Conservation (phyloP, 2,113 vertebrate species). For the Boleophthalmus pectinirostris region DNA sequence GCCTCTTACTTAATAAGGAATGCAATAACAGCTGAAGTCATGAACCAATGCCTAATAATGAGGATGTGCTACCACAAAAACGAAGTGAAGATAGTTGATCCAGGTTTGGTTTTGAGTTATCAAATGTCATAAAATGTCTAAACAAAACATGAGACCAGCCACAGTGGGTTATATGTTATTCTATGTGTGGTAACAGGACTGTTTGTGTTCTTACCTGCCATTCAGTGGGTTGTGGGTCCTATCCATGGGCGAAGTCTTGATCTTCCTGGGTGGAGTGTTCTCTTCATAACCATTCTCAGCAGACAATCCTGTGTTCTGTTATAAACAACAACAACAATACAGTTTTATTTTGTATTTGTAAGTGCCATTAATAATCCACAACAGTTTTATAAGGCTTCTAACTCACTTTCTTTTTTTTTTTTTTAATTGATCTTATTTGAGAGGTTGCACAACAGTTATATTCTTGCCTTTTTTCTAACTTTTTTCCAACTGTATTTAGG, state of each 20-base stretch:
- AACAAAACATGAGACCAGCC: not conserved
- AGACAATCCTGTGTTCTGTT: not conserved
- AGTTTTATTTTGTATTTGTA: not conserved
- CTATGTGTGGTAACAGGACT: not conserved
- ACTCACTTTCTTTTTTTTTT: too few relatives aligned
- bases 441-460: too few relatives aligned
- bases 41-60: not conserved
- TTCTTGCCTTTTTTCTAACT: too few relatives aligned
- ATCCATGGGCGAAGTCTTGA: not conserved
- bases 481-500: too few relatives aligned
- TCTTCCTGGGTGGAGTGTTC: not conserved
- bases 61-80: not conserved
- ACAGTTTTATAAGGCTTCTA: not conserved
- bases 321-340: not conserved
- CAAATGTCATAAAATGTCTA: too few relatives aligned
- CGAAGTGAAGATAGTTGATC: not conserved
- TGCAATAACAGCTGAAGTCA: constrained; percentile 33
- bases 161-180: not conserved
- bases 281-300: not conserved
- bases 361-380: not conserved
- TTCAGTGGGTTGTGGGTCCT: not conserved
- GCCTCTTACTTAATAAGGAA: constrained; percentile 42
- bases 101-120: not conserved
- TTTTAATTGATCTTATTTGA: too few relatives aligned
- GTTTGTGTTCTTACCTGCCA: not conserved